Evolutionary conservation across 2,797 vertebrate genomes (phyloP).

Genomic region (Hylomyscus alleni): DNA sequence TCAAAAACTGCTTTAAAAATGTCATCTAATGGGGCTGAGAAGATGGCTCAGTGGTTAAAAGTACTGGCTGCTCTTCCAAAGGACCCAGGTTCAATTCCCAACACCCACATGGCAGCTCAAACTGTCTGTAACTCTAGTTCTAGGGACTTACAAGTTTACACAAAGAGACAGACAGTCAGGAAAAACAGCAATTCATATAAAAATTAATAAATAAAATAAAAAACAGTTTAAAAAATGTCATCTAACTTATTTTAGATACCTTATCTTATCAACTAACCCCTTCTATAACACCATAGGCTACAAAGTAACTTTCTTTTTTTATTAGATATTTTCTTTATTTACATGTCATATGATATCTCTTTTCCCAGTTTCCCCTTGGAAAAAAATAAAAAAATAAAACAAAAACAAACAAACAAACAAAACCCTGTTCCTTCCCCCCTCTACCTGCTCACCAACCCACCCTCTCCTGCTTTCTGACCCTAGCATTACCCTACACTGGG

Average conservation of each 20-base stretch:
- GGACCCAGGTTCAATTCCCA: not conserved
- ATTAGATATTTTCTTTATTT: too few relatives aligned
- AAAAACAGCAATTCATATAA: not conserved
- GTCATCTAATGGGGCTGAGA: not conserved
- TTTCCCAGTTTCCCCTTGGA: too few relatives aligned
- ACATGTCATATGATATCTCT: too few relatives aligned
- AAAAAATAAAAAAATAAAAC: too few relatives aligned
- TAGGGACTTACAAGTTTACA: not conserved
- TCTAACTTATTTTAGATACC: conserved; percentile 10
- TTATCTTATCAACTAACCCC: not conserved
- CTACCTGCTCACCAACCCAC: too few relatives aligned
- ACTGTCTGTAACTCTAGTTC: not conserved
- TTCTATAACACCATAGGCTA: not conserved
- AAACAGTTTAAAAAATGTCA: not conserved
- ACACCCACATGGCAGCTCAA: not conserved
- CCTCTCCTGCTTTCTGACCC: too few relatives aligned
- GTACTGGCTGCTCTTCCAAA: not conserved
- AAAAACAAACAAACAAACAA: too few relatives aligned
- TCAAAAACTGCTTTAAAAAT: conserved; percentile 35
- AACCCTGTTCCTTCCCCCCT: too few relatives aligned
- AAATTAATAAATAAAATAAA: not conserved
- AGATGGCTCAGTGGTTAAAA: not conserved
- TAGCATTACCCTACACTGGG: too few relatives aligned
- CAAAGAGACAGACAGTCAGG: not conserved
- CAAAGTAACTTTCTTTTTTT: conserved; percentile 19